These are phyloP conservation scores for Drosophila punjabiensis DNA, from an alignment of 1,140 invertebrate species.

Conservation along the genomic window DNA sequence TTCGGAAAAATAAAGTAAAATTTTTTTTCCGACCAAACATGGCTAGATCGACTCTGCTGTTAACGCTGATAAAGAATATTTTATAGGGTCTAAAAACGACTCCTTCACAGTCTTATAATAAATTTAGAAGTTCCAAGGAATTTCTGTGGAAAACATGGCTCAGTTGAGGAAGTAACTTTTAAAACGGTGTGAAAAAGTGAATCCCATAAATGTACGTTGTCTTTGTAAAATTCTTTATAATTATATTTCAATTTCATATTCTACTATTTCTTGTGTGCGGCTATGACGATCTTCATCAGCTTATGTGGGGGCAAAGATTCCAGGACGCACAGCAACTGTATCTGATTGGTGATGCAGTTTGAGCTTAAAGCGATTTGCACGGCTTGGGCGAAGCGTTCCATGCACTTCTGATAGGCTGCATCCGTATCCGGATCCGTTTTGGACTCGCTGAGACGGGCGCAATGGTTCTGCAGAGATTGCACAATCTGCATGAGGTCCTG, in stretches of 20 bases:
- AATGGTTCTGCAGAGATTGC: slow-evolving; percentile 85
- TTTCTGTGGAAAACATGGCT: neutral
- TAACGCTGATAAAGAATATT: too few relatives aligned
- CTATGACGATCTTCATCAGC: slow-evolving; percentile 87
- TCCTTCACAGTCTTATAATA: too few relatives aligned
- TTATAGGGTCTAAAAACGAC: too few relatives aligned
- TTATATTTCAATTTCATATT: slow-evolving; percentile 15
- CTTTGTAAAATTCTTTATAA: slow-evolving; percentile 12
- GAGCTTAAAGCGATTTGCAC: slow-evolving; percentile 90
- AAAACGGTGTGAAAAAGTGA: neutral
- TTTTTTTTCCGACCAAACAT: too few relatives aligned
- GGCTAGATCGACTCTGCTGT: too few relatives aligned
- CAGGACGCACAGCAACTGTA: slow-evolving; percentile 87
- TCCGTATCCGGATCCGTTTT: slow-evolving; percentile 61
- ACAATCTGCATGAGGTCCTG: slow-evolving; percentile 87
- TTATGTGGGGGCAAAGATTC: slow-evolving; percentile 87
- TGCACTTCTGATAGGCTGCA: slow-evolving; percentile 86
- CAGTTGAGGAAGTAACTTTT: neutral
- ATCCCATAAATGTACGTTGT: neutral
- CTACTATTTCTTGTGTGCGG: slow-evolving; percentile 72
- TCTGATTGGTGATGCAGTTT: slow-evolving; percentile 91
- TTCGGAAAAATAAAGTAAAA: too few relatives aligned
- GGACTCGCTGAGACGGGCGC: slow-evolving; percentile 74
- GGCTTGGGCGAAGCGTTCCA: slow-evolving; percentile 92
- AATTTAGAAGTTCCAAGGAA: too few relatives aligned